These are phyloP conservation scores for Orthosia incerta DNA, from an alignment of 2,888 invertebrate species.

Conservation along the genomic window DNA sequence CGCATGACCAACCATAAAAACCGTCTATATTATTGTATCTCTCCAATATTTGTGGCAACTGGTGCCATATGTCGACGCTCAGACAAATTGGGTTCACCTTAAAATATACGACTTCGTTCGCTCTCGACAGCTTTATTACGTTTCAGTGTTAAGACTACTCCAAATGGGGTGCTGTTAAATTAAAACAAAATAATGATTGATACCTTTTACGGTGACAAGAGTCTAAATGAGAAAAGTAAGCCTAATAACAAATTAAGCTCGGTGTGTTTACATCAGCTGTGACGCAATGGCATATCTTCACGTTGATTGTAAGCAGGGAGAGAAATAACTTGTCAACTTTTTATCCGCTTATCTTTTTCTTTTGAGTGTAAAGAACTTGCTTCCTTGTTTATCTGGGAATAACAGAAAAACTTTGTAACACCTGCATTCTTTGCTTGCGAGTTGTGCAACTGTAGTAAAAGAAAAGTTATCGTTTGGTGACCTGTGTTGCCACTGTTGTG, in stretches of 20 bases:
- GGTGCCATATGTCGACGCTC: conserved; percentile 74
- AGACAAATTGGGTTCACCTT: conserved; percentile 75
- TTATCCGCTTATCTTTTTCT: conserved; percentile 51
- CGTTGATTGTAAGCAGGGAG: conserved; percentile 31
- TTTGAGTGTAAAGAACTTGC: conserved; percentile 40
- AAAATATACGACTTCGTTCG: conserved; percentile 72
- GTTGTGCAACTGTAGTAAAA: conserved; percentile 41
- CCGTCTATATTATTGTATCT: conserved; percentile 62
- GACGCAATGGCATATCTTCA: conserved; percentile 50
- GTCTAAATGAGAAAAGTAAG: conserved; percentile 59
- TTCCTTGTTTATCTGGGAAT: conserved; percentile 52
- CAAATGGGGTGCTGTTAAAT: conserved; percentile 63
- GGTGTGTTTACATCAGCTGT: conserved; percentile 50
- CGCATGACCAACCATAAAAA: conserved; percentile 48
- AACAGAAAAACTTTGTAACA: conserved; percentile 49
- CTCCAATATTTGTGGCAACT: conserved; percentile 73
- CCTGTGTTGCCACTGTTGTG: conserved; percentile 21
- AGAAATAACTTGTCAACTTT: conserved; percentile 37
- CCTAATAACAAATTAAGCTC: conserved; percentile 44
- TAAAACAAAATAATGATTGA: conserved; percentile 68
- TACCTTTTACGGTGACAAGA: conserved; percentile 55
- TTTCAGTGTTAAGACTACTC: conserved; percentile 57
- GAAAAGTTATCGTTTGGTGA: conserved; percentile 28
- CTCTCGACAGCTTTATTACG: conserved; percentile 78
- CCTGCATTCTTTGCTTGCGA: conserved; percentile 43